Conservation (phyloP, 2,113 vertebrate species). For the Lycaon pictus region DNA sequence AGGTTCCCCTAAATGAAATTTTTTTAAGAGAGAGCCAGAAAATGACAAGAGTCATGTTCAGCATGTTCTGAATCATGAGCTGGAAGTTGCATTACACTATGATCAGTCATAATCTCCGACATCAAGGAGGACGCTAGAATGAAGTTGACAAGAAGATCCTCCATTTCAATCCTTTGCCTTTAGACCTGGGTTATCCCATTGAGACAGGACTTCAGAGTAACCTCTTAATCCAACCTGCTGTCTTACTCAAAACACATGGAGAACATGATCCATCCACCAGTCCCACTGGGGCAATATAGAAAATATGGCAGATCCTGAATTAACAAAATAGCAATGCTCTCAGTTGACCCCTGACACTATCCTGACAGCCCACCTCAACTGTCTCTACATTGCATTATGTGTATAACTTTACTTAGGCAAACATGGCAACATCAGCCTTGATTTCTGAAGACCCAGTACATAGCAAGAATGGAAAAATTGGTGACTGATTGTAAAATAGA, state of each 20-base stretch:
- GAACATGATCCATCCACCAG: rapidly evolving
- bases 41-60: not conserved
- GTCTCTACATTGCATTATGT: rapidly evolving
- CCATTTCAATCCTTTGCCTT: not conserved
- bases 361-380: rapidly evolving
- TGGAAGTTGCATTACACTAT: rapidly evolving
- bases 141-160: not conserved
- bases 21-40: not conserved
- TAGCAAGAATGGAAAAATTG: not conserved
- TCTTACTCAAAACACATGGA: rapidly evolving
- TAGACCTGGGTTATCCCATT: rapidly evolving
- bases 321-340: not conserved
- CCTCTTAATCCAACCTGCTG: not conserved
- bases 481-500: not conserved
- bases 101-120: not conserved
- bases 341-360: rapidly evolving
- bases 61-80: not conserved
- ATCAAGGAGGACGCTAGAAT: not conserved
- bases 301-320: rapidly evolving
- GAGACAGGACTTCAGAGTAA: not conserved
- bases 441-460: not conserved
- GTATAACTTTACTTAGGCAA: rapidly evolving
- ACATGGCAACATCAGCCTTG: rapidly evolving
- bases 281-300: not conserved
- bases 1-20: not conserved